Evolutionary conservation across 2,113 vertebrate species (phyloP), one percentile per base, ranked within the genome.

Genomic region (Columba janthina): DNA sequence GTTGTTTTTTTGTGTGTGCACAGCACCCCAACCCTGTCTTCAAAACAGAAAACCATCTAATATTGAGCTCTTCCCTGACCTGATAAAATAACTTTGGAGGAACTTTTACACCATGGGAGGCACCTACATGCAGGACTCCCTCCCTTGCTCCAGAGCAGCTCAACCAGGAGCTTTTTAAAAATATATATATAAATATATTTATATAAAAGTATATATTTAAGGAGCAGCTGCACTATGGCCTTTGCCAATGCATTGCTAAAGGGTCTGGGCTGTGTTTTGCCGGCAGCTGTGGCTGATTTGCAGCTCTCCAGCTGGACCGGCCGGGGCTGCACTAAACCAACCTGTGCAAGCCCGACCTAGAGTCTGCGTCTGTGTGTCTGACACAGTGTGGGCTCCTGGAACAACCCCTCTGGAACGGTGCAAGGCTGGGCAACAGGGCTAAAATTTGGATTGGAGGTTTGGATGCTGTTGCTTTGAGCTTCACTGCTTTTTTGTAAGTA

Each of bases 261-360:
- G 18, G 64, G 8, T 38, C 31, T 40, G 80, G 51, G 69, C 51
- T 81, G 69, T 70, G 67, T n/a, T 90, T 76, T 65, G 40, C 20
- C 21, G 74, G 31, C 94, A 96, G 91, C 93, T 95, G 93, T 60
- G 32, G 17, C 61, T 71, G 4, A 14, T 90, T 70, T 87, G 48
- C 53, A 76, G 78, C 62, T 82, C 40, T 69, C 24, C 88, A 88
- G 90, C 85, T 89, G 77, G 32, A n/a, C 5, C 22, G 78, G 53
- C 6, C 5, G 1, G 20, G 29, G 13, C 56, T 81, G 10, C 9
- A 50, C 21, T 56, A 88, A 48, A 31, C 3, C 1, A 1, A 11
- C 32, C 61, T 64, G 7, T 1, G 36, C 26, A 57, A 54, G 10
- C 0, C 1, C 6, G 3, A 0, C 2, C 2, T 73, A 28, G 44